phyloP scores from a whole-genome alignment of 2,797 vertebrate genomes.

The Morus bassanus region DNA sequence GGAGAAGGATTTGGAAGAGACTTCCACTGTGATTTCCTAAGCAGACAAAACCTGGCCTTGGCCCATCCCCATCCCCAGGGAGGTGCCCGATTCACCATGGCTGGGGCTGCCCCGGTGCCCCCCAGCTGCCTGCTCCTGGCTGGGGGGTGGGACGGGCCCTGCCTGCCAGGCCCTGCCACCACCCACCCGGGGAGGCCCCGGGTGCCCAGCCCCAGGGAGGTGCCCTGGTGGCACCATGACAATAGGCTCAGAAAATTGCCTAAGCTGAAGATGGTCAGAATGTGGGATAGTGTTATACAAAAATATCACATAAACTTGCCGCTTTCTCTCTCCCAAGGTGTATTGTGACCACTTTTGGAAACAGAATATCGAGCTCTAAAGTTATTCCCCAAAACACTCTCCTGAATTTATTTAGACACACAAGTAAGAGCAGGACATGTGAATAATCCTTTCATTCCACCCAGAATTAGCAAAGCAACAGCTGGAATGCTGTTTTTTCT shows the following conservation, averaged over 20 bases:
- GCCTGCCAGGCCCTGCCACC: not conserved
- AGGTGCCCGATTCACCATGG: not conserved
- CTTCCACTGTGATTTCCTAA: not conserved
- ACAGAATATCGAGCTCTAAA: not conserved
- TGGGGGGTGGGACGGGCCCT: not conserved
- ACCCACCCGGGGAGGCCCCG: accelerated
- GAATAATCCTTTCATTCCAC: not conserved
- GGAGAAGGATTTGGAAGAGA: not conserved
- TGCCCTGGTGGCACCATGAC: not conserved
- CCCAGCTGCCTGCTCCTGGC: not conserved
- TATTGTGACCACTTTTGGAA: not conserved
- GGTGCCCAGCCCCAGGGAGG: not conserved
- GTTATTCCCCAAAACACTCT: not conserved
- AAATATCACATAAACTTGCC: not conserved
- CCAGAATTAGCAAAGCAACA: not conserved
- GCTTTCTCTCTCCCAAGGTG: not conserved
- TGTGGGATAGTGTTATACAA: not conserved
- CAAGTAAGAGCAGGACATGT: not conserved
- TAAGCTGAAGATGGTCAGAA: not conserved
- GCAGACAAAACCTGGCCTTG: not conserved
- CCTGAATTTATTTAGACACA: not conserved
- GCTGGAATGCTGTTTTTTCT: not conserved
- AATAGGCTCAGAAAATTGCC: not conserved
- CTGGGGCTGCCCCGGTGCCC: not conserved
- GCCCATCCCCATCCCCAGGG: not conserved